Evolutionary conservation across 2,113 vertebrate genomes (phyloP).

Genomic region (Misgurnus anguillicaudatus): DNA sequence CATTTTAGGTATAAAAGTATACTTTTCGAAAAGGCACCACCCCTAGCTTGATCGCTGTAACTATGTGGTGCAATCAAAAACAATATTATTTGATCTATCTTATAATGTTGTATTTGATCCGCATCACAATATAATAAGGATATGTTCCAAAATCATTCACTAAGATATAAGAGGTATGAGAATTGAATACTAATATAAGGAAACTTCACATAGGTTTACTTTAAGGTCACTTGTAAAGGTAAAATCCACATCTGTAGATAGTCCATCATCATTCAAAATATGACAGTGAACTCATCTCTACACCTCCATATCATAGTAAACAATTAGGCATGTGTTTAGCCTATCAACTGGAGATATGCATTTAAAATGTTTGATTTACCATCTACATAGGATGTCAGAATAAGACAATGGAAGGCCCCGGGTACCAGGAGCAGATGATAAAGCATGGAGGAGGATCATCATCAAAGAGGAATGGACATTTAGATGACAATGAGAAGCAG

Average conservation of each 20-base stretch:
- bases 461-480: conserved; percentile 47
- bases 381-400: conserved; percentile 53
- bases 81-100: too few species aligned
- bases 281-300: background rate
- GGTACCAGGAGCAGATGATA: conserved; percentile 45
- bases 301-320: conserved; percentile 15
- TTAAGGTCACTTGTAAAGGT: background rate
- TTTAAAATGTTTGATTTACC: conserved; percentile 60
- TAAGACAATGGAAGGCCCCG: conserved; percentile 30
- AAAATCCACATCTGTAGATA: too few species aligned
- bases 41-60: too few species aligned
- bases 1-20: too few species aligned
- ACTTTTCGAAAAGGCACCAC: too few species aligned
- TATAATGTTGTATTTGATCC: background rate
- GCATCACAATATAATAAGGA: background rate
- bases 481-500: conserved; percentile 44
- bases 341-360: conserved; percentile 34
- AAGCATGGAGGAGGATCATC: conserved; percentile 52
- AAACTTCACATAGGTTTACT: background rate
- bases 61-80: too few species aligned
- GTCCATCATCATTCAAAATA: conserved; percentile 8
- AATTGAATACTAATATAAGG: background rate
- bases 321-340: conserved; percentile 34
- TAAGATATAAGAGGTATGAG: background rate
- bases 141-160: conserved; percentile 34